These are phyloP conservation scores for Tadarida brasiliensis DNA, from an alignment of 2,797 vertebrate genomes.

Conservation along the genomic window DNA sequence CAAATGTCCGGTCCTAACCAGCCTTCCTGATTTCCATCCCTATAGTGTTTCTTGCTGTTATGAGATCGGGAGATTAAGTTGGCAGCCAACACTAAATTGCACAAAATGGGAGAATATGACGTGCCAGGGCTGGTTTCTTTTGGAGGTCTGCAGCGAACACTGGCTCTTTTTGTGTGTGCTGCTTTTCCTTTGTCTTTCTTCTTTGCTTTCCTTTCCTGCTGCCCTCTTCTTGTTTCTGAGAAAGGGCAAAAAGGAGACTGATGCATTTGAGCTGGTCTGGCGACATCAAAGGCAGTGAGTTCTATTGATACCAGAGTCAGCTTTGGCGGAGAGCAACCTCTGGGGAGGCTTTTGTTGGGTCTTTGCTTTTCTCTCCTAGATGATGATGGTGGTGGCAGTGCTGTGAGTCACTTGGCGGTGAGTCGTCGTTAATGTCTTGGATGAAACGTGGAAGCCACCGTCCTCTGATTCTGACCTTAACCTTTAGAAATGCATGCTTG, in stretches of 20 bases:
- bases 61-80: neutral
- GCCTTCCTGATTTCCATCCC: neutral
- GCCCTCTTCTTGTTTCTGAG: conserved; percentile 38
- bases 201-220: conserved; percentile 9
- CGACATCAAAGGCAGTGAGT: neutral
- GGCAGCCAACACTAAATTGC: neutral
- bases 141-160: neutral
- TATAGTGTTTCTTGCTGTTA: neutral
- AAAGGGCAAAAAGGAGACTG: conserved; percentile 18
- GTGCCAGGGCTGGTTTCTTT: neutral
- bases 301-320: neutral
- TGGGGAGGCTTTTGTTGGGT: conserved; percentile 28
- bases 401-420: neutral
- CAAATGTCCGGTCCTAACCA: neutral
- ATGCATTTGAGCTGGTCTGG: neutral
- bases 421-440: neutral
- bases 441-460: neutral
- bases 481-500: neutral
- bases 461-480: neutral
- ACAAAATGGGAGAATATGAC: neutral
- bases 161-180: conserved; percentile 45
- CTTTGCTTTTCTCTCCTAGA: neutral
- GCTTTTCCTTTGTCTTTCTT: neutral
- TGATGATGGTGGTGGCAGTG: neutral
- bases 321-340: neutral